phyloP scores from a whole-genome alignment of 2,888 invertebrate genomes.

The Ametastegia equiseti region DNA sequence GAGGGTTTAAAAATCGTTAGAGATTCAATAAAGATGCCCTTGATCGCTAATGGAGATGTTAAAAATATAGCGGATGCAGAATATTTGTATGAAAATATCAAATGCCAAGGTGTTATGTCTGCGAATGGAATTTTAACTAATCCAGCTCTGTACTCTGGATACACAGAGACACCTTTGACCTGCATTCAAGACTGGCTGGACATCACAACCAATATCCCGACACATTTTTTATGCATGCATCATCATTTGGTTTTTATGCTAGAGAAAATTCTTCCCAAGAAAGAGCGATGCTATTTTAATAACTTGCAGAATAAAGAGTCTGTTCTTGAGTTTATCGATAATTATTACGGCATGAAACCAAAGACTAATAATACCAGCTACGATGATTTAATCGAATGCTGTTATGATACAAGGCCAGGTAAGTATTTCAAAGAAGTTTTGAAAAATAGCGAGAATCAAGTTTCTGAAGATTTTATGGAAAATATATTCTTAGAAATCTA shows the following conservation, averaged over 20 bases:
- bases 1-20: constrained; percentile 85
- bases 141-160: constrained; percentile 92
- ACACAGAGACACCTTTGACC: constrained; percentile 82
- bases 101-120: constrained; percentile 92
- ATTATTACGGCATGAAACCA: constrained; percentile 78
- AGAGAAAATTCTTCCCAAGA: constrained; percentile 86
- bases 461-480: constrained; percentile 53
- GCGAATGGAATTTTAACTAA: constrained; percentile 94
- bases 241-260: constrained; percentile 98
- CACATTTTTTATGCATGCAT: constrained; percentile 90
- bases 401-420: constrained; percentile 31
- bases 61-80: constrained; percentile 85
- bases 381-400: constrained; percentile 32
- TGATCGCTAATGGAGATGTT: constrained; percentile 96
- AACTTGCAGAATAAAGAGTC: constrained; percentile 82
- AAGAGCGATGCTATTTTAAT: constrained; percentile 88
- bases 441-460: constrained; percentile 23
- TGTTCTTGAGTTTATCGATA: constrained; percentile 84
- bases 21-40: constrained; percentile 85
- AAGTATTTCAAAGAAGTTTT: constrained; percentile 34
- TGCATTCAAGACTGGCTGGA: constrained; percentile 92
- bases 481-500: constrained; percentile 57
- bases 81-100: constrained; percentile 81
- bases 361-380: constrained; percentile 52
- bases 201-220: constrained; percentile 79